Percentiles rank a stretch among this genome's conserved stretches.
These are phyloP conservation scores for Lysandra coridon DNA, from an alignment of 2,888 invertebrate genomes.

Conservation along the genomic window DNA sequence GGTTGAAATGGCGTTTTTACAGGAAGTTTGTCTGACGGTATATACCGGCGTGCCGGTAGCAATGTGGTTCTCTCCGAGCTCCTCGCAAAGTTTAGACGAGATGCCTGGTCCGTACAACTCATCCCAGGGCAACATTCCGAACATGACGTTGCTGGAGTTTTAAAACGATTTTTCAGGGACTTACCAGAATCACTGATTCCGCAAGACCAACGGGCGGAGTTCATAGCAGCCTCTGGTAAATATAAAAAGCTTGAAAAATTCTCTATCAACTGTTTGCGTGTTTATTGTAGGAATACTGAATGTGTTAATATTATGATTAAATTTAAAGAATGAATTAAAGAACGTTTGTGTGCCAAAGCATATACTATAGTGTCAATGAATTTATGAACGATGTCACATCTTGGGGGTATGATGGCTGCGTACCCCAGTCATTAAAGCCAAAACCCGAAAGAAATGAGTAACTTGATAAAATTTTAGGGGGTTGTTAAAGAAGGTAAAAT, in stretches of 20 bases:
- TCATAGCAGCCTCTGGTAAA: conserved; percentile 84
- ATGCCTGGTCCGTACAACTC: conserved; percentile 92
- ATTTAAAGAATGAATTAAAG: too few relatives aligned
- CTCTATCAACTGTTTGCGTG: neutral
- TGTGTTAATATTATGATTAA: neutral
- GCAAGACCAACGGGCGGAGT: conserved; percentile 83
- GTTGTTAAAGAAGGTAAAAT: too few relatives aligned
- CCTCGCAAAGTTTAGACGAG: conserved; percentile 86
- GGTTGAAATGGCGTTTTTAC: conserved; percentile 34
- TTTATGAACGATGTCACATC: too few relatives aligned
- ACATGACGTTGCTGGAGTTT: conserved; percentile 92
- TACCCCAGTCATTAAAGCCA: too few relatives aligned
- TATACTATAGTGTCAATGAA: too few relatives aligned
- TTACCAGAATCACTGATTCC: conserved; percentile 91
- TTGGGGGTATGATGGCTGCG: too few relatives aligned
- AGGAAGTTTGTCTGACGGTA: conserved; percentile 92
- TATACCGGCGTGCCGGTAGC: conserved; percentile 92
- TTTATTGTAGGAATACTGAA: neutral
- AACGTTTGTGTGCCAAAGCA: too few relatives aligned
- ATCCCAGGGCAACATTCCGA: conserved; percentile 88
- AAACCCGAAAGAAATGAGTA: too few relatives aligned
- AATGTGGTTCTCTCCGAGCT: conserved; percentile 87
- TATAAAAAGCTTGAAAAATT: conserved; percentile 40
- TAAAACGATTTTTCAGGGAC: conserved; percentile 94
- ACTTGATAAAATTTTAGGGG: too few relatives aligned